Base-by-base conservation (phyloP, 2,888 invertebrate species). In the Koerneria pararmatus region DNA sequence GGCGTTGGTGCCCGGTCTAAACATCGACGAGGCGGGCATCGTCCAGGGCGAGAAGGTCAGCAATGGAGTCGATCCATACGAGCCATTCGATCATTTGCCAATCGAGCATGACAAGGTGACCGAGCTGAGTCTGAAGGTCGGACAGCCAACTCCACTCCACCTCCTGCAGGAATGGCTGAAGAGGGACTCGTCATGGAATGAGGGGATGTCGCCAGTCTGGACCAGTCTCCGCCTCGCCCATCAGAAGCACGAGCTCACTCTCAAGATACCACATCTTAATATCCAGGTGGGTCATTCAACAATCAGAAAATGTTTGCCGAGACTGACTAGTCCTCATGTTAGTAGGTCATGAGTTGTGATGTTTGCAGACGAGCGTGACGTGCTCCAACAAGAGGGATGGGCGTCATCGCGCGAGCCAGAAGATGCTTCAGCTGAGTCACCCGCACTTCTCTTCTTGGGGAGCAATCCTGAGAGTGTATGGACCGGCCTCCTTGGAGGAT, bases 361-460 rank as follows among this genome's bases (percentile, higher is more conserved):
- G 11, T n/a, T n/a, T 41, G 11, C 53, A 51, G 53, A 27, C 53
- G 8, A 51, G 8, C 11, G 8, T 51, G 6, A 51, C 27, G 6
- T 51, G 53, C 27, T 22, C 11, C 8, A 51, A 51, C 24, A 51
- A 51, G 53, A 51, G 27, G 53, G 53, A 51, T 24, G 53, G 53
- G 8, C 53, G 53, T 15, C 53, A 51, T 8, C 15, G 53, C 15
- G 15, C 22, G 15, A 22, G 22, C 8, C 53, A 51, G 53, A 51
- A 15, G 27, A n/a, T 51, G 8, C 53, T 51, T 6, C 8, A 51
- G 53, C 15, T 15, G 53, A 8, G 15, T 6, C 53, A 51, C 27
- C 53, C 53, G 22, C 22, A 8, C 6, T 27, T 51, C 24, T 15
- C 53, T 22, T 15, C 53, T 24, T 51, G 53, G 58, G 58, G 58